These are phyloP conservation scores for Sericinus montela DNA, from an alignment of 2,888 invertebrate species.

Conservation along the genomic window DNA sequence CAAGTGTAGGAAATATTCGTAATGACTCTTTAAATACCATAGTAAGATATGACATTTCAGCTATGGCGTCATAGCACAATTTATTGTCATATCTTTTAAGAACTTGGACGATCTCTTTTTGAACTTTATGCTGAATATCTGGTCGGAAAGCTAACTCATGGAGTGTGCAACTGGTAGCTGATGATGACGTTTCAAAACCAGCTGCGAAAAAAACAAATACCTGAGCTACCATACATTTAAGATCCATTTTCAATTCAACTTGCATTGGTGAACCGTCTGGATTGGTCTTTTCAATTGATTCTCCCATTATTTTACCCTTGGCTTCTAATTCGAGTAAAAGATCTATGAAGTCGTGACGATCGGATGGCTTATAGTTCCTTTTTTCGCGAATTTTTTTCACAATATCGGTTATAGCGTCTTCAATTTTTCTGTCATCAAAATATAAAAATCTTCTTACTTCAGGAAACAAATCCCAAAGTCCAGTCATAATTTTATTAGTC, in stretches of 20 bases:
- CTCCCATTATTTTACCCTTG: slow-evolving; percentile 55
- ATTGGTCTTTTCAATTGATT: slow-evolving; percentile 54
- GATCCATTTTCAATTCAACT: slow-evolving; percentile 51
- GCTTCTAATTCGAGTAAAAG: slow-evolving; percentile 54
- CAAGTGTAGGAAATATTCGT: slow-evolving; percentile 64
- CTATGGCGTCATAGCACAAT: slow-evolving; percentile 43
- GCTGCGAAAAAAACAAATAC: slow-evolving; percentile 70
- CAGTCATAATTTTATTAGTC: slow-evolving; percentile 41
- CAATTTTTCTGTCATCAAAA: slow-evolving; percentile 48
- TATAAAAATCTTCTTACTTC: slow-evolving; percentile 49
- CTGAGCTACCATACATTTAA: slow-evolving; percentile 57
- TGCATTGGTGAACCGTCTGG: slow-evolving; percentile 49
- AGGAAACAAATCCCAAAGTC: slow-evolving; percentile 52
- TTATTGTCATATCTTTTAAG: slow-evolving; percentile 33
- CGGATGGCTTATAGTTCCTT: slow-evolving; percentile 51
- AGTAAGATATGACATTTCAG: slow-evolving; percentile 62
- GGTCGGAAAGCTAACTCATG: slow-evolving; percentile 68
- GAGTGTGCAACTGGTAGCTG: slow-evolving; percentile 64
- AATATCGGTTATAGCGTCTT: slow-evolving; percentile 44
- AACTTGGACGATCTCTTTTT: slow-evolving; percentile 61
- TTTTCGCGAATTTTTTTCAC: slow-evolving; percentile 47
- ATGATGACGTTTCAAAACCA: slow-evolving; percentile 75
- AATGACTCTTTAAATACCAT: slow-evolving; percentile 62
- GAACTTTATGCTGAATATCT: slow-evolving; percentile 60
- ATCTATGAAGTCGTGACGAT: slow-evolving; percentile 67